Evolutionary conservation across 2,888 invertebrate species (phyloP).

Genomic region (Papilio protenor): DNA sequence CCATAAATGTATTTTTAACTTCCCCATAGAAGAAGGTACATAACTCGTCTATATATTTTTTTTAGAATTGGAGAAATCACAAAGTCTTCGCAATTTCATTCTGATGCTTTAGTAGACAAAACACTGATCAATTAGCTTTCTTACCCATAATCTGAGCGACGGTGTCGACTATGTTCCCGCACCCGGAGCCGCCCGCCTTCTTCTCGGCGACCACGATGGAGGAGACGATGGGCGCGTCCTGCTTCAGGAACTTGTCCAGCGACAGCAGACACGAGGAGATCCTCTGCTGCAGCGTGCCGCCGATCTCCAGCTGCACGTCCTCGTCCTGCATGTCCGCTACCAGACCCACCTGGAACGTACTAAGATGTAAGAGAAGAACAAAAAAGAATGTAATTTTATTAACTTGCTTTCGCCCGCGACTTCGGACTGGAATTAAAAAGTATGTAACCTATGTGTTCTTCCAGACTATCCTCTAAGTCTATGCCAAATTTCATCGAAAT

Average conservation of each 20-base stretch:
- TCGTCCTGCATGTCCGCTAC: slow-evolving; percentile 90
- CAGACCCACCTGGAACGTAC: slow-evolving; percentile 85
- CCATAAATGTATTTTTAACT: not conserved
- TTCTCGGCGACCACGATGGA: slow-evolving; percentile 96
- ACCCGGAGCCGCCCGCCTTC: slow-evolving; percentile 84
- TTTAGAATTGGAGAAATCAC: not conserved
- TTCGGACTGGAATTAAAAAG: no score
- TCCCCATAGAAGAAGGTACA: no score
- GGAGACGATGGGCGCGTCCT: slow-evolving; percentile 88
- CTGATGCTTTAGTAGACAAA: no score
- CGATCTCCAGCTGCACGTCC: slow-evolving; percentile 87
- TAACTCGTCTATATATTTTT: no score
- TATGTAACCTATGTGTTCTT: no score
- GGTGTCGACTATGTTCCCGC: slow-evolving; percentile 88
- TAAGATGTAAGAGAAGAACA: slow-evolving; percentile 51
- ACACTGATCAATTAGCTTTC: slow-evolving; percentile 30
- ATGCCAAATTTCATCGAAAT: no score
- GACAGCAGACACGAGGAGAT: slow-evolving; percentile 92
- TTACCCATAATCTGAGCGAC: slow-evolving; percentile 88
- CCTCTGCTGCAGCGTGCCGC: slow-evolving; percentile 93
- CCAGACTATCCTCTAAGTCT: no score
- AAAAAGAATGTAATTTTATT: no score
- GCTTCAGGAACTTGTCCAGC: slow-evolving; percentile 89
- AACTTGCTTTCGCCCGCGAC: no score
- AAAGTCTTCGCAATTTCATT: not conserved